These are phyloP conservation scores for Hydra vulgaris DNA, from an alignment of 30 jellyfish, hydroid and myxozoan genomes.

Conservation along the genomic window DNA sequence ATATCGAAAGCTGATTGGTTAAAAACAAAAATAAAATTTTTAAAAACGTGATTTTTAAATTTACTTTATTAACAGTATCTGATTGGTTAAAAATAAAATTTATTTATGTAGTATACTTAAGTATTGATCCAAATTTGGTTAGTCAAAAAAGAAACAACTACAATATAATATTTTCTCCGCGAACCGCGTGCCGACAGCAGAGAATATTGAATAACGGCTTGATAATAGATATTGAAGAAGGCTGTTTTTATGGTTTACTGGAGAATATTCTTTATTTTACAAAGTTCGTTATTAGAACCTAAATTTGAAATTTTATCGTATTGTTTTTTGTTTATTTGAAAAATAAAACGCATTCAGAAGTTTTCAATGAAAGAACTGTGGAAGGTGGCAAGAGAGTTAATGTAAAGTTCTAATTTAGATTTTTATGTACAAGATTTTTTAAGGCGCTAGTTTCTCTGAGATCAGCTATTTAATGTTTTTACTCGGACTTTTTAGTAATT, in stretches of 20 bases:
- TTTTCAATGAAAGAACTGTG: neutral
- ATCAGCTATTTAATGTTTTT: neutral
- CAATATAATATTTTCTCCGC: constrained; percentile 40
- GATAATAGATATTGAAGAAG: constrained; percentile 29
- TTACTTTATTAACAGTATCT: neutral
- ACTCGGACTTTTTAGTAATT: neutral
- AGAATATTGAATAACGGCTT: constrained; percentile 29
- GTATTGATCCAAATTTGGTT: constrained; percentile 31
- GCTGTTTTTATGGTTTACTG: constrained; percentile 22
- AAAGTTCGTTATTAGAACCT: neutral
- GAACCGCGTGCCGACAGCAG: constrained; percentile 99
- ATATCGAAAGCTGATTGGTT: constrained; percentile 12
- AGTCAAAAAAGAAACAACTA: neutral
- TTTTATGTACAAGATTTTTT: neutral
- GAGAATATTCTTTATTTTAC: neutral
- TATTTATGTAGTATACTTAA: constrained; percentile 3
- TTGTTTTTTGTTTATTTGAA: neutral
- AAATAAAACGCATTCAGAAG: neutral
- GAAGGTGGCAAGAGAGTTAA: neutral
- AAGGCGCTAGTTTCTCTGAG: neutral
- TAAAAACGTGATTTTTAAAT: constrained; percentile 12
- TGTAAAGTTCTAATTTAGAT: neutral
- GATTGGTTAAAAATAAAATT: neutral
- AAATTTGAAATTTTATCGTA: neutral
- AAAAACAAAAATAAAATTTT: neutral